Evolutionary conservation across 2,888 invertebrate genomes (phyloP).

Genomic region (Melanostoma scalare): DNA sequence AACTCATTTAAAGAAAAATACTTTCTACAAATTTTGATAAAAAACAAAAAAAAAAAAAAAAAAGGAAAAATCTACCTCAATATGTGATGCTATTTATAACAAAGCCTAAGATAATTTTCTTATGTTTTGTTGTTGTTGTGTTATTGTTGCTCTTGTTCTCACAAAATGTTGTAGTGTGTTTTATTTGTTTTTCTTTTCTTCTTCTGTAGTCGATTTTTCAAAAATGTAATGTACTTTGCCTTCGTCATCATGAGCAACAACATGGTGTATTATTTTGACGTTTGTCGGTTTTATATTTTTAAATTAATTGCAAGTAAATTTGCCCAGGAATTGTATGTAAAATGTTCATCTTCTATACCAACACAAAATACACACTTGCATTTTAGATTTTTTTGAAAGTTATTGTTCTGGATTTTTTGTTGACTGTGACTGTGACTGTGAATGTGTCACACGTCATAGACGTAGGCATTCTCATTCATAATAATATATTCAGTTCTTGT

Average conservation of each 20-base stretch:
- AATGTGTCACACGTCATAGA: background rate
- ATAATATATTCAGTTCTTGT: background rate
- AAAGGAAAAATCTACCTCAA: constrained; percentile 67
- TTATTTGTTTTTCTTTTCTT: constrained; percentile 52
- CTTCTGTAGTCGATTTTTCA: constrained; percentile 21
- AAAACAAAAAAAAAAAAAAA: constrained; percentile 37
- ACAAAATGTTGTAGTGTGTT: constrained; percentile 52
- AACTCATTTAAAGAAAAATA: constrained; percentile 43
- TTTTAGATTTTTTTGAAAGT: too few relatives aligned
- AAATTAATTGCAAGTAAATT: constrained; percentile 16
- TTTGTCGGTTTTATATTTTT: constrained; percentile 20
- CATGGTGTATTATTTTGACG: constrained; percentile 12
- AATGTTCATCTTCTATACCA: background rate
- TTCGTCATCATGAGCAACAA: constrained; percentile 28
- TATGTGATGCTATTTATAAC: constrained; percentile 79
- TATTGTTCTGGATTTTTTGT: too few relatives aligned
- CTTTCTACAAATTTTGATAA: constrained; percentile 54
- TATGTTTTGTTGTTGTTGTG: constrained; percentile 61
- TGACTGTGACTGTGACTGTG: too few relatives aligned
- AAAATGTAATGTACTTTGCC: constrained; percentile 36
- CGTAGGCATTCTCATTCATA: background rate
- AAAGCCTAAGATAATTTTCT: constrained; percentile 76
- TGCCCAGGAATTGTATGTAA: constrained; percentile 3
- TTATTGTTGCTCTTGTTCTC: constrained; percentile 63
- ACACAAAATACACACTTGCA: too few relatives aligned